Base-by-base conservation (phyloP, 2,113 vertebrate species). In the Peromyscus polionotus region DNA sequence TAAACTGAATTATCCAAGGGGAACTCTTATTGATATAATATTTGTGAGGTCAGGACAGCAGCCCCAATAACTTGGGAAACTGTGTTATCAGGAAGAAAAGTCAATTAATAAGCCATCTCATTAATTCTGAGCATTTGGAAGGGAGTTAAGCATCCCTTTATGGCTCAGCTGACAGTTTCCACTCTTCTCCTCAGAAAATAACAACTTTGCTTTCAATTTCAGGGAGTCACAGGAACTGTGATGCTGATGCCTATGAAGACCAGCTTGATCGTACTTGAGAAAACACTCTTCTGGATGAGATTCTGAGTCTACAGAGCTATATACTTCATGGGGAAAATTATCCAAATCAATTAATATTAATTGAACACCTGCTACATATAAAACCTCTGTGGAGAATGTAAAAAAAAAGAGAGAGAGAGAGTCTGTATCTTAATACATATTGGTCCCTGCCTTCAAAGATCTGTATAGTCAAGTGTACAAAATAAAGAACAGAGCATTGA, bases 121-220 rank as follows among this genome's bases (percentile, higher is more conserved):
- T 59, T 76, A 80, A 96, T 90, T 97, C 68, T 88, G 63, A 83
- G 90, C 61, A 85, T 65, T 88, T 88, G 80, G 54, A 59, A 96
- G 16, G 59, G 6, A 95, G 70, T 51, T 73, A 96, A 94, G 88
- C 95, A 73, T 3, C 3, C 5, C 36, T 92, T 57, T 84, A n/a
- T 86, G 83, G 93, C 81, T 87, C 48, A 76, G 93, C 81, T 87
- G 57, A 76, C 33, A 61, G n/a, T 57, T 88, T 42, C n/a, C 33
- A 10, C 51, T 28, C 48, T 5, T 91, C 33, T 83, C 72, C 20
- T 33, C 63, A 61, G 42, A 80, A 96, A 84, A 61, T 26, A 7
- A 33, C 57, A 33, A 91, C 75, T 94, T 67, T 90, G 68, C 39
- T 83, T 92, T 93, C 83, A 94, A 83, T 79, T 92, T 92, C 28